Conservation (phyloP, 2,888 invertebrate species). For the Nemotelus nigrinus region DNA sequence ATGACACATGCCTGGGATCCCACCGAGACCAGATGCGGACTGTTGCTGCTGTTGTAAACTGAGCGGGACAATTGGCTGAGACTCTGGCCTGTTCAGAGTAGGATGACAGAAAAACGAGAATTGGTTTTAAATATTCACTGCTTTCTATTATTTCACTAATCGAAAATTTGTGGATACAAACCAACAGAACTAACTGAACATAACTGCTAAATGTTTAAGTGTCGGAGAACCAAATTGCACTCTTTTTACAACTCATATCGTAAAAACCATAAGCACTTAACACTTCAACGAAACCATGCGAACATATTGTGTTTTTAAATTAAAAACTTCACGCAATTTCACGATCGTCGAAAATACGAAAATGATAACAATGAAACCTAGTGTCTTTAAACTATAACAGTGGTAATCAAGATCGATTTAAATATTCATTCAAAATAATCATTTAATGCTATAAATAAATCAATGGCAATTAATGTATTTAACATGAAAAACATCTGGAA, state of each 20-base stretch:
- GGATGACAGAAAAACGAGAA: neutral
- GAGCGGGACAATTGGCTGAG: slow-evolving; percentile 63
- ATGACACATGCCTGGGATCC: slow-evolving; percentile 65
- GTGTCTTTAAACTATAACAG: no score
- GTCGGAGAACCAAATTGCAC: neutral
- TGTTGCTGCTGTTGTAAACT: slow-evolving; percentile 63
- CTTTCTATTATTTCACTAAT: no score
- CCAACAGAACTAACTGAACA: neutral
- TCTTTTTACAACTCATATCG: neutral
- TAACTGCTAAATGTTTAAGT: neutral
- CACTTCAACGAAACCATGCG: neutral
- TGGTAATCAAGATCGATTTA: no score
- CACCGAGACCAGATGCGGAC: slow-evolving; percentile 64
- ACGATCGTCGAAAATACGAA: no score
- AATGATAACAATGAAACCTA: no score
- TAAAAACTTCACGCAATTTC: neutral
- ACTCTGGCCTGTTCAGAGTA: slow-evolving; percentile 61
- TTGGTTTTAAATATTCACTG: neutral
- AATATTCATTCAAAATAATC: no score
- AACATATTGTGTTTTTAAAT: neutral
- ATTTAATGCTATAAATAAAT: no score
- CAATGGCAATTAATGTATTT: no score
- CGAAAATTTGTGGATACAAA: neutral
- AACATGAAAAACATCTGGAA: no score
- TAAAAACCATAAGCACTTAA: neutral